phyloP scores from a whole-genome alignment of 2,888 invertebrate genomes.

The Tetragnatha montana region DNA sequence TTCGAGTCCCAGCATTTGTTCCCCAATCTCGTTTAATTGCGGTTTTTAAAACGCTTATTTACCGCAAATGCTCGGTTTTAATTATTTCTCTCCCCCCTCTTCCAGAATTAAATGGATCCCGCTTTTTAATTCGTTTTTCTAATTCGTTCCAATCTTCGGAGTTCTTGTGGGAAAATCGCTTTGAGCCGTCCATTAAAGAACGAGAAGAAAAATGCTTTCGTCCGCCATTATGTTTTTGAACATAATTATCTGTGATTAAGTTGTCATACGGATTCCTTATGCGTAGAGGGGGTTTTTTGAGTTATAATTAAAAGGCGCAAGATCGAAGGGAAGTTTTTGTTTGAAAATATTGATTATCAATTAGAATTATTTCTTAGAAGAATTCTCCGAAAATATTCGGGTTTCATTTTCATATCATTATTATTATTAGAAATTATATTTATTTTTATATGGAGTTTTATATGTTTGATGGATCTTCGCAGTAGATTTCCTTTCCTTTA shows the following conservation, averaged over 20 bases:
- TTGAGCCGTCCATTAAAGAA: background rate
- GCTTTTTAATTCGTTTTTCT: background rate
- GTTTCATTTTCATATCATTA: background rate
- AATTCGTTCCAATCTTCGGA: background rate
- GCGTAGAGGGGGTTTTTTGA: background rate
- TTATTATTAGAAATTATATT: background rate
- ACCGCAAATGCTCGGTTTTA: background rate
- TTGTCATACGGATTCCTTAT: background rate
- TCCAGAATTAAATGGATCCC: background rate
- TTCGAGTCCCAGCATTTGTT: background rate
- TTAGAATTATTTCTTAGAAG: too few species aligned
- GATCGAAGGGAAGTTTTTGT: background rate
- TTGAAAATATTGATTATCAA: background rate
- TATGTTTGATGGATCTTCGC: background rate
- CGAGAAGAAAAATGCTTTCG: background rate
- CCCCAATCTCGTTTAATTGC: background rate
- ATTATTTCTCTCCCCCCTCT: background rate
- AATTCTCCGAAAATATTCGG: too few species aligned
- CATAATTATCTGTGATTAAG: constrained; percentile 5
- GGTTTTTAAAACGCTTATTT: constrained; percentile 4
- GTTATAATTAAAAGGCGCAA: background rate
- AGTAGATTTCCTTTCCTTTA: too few species aligned
- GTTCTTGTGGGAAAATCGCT: background rate
- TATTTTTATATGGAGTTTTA: background rate
- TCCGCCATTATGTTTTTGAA: constrained; percentile 4